Evolutionary conservation across 2,888 invertebrate genomes (phyloP), one percentile per base, ranked within the genome.

Genomic region (Ormia ochracea): DNA sequence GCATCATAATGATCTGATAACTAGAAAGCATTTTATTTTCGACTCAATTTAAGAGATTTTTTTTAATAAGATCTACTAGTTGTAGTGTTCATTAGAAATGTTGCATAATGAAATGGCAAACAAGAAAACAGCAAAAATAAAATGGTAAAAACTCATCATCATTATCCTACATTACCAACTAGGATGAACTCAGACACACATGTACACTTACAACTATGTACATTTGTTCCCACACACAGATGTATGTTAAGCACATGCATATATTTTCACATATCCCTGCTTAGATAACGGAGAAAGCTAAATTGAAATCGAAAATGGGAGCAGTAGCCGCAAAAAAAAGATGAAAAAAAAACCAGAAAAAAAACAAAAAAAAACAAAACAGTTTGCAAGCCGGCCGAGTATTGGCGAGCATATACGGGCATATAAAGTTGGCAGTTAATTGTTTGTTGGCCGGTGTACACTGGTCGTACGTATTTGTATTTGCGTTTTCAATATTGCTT

Each of bases 221-320:
- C 31, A 48, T 33, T n/a, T 9, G 36, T 23, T 14, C 56, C 23
- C 12, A 38, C 38, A 50, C 3, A 14, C 6, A 38, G 17, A 43
- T 19, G 10, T 28, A 45, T 58, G 33, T 17, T 19, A 52, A 75
- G 68, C 21, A 52, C 23, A 36, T 36, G 19, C 41, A 23, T 28
- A 41, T 36, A 36, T n/a, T 7, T n/a, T 41, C 26, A 52, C 14
- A 63, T 43, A 41, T 63, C 23, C 52, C 54, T 28, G 28, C 36
- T 68, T 45, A 65, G 48, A 48, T 48, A 65, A 56, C 31, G 65
- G 76, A 63, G 69, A 77, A 70, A 76, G 69, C 76, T 63, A 76
- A 69, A 77, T 77, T 77, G 76, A 77, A 77, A 77, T 70, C 69
- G 76, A 77, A 77, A 77, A 65, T 70, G 19, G 19, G 17, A 19